These are phyloP conservation scores for Lepilemur ruficaudatus DNA, from an alignment of 2,797 vertebrate genomes.

Conservation along the genomic window DNA sequence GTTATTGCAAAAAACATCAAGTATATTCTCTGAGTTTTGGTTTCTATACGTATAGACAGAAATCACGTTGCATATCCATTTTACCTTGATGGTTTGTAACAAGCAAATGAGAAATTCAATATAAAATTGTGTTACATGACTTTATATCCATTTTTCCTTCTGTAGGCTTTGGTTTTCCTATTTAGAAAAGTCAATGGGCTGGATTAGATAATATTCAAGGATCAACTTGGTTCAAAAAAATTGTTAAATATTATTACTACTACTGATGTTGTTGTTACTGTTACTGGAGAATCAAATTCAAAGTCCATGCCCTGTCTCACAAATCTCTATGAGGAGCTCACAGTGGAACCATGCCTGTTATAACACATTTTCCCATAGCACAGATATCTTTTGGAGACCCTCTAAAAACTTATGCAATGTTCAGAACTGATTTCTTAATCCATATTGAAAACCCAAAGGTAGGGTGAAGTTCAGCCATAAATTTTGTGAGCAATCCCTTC, in stretches of 20 bases:
- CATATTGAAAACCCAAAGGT: background rate
- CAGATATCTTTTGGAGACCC: background rate
- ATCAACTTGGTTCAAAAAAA: background rate
- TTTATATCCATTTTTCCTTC: background rate
- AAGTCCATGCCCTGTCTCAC: background rate
- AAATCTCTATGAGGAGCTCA: background rate
- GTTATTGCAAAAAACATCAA: no score
- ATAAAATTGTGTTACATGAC: background rate
- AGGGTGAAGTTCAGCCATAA: background rate
- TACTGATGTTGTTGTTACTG: background rate
- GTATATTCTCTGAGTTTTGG: no score
- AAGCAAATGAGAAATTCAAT: constrained; percentile 6
- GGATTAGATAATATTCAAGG: background rate
- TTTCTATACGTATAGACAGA: no score
- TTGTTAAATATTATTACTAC: background rate
- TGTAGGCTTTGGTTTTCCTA: background rate
- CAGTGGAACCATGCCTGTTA: background rate
- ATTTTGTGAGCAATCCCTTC: background rate
- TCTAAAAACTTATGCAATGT: background rate
- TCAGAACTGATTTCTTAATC: background rate
- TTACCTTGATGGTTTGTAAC: background rate
- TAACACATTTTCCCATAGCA: background rate
- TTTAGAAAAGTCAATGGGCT: background rate
- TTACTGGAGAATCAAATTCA: background rate
- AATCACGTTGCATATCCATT: background rate